Conservation (phyloP, 2,113 vertebrate species). For the Pongo abelii region DNA sequence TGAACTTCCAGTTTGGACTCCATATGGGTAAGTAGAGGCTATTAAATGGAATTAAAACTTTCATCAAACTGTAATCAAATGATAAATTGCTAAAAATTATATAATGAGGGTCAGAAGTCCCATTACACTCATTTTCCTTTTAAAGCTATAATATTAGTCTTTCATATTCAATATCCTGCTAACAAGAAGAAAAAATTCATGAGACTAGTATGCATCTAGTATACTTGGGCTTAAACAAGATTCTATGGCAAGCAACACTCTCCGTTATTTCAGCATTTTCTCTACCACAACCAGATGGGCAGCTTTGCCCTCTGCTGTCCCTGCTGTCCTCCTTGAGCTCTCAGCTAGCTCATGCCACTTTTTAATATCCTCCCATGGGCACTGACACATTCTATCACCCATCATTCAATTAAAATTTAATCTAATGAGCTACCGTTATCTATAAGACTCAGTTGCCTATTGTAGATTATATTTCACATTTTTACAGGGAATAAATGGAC, state of each 20-base stretch:
- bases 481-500: neutral
- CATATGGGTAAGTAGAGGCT: neutral
- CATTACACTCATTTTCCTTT: neutral
- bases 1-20: neutral
- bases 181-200: neutral
- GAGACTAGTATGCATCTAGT: neutral
- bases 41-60: neutral
- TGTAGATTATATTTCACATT: neutral
- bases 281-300: neutral
- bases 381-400: neutral
- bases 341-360: neutral
- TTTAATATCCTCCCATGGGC: neutral
- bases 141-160: neutral
- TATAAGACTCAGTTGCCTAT: neutral
- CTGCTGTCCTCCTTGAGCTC: neutral
- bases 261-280: neutral
- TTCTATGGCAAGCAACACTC: neutral
- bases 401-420: neutral
- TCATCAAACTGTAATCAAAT: neutral
- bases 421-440: neutral
- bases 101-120: neutral
- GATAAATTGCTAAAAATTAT: neutral
- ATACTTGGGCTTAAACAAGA: neutral
- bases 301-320: neutral
- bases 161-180: neutral